phyloP scores from a whole-genome alignment of 2,888 invertebrate genomes.

The Cordilura impudica region DNA sequence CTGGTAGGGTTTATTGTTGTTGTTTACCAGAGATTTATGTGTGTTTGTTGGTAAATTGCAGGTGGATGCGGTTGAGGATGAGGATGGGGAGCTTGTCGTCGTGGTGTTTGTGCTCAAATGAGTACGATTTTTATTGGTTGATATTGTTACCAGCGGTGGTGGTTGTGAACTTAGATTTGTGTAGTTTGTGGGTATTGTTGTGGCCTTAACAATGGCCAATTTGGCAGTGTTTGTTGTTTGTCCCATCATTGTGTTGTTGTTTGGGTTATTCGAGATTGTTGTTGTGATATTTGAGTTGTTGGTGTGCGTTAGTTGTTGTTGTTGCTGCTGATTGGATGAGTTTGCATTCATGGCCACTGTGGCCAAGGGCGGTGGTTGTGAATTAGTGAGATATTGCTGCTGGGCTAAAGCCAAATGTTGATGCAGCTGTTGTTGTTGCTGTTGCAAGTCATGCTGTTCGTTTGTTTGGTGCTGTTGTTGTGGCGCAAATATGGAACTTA shows the following conservation, averaged over 20 bases:
- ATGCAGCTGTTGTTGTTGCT: conserved; percentile 67
- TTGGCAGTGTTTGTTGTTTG: conserved; percentile 63
- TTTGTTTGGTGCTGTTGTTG: conserved; percentile 63
- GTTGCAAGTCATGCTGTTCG: conserved; percentile 66
- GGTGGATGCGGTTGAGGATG: not conserved
- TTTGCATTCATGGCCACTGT: conserved; percentile 63
- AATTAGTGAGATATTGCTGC: conserved; percentile 70
- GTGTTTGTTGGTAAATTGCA: not conserved
- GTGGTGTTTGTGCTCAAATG: conserved; percentile 18
- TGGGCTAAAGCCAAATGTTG: conserved; percentile 62
- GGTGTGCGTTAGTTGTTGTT: conserved; percentile 62
- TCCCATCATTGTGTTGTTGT: conserved; percentile 43
- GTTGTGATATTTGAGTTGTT: conserved; percentile 61
- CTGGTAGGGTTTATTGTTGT: conserved; percentile 73
- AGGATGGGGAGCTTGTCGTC: not conserved
- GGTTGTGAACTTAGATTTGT: conserved; percentile 67
- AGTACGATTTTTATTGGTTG: conserved; percentile 61
- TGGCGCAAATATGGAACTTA: conserved; percentile 74
- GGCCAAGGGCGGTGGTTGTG: conserved; percentile 73
- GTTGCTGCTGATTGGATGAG: conserved; percentile 40
- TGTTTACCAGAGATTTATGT: conserved; percentile 63
- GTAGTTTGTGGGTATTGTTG: conserved; percentile 37
- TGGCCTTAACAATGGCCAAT: conserved; percentile 67
- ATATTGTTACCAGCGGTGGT: conserved; percentile 71
- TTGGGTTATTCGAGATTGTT: conserved; percentile 53